Conservation (phyloP, 2,797 vertebrate genomes). For the Numenius phaeopus region DNA sequence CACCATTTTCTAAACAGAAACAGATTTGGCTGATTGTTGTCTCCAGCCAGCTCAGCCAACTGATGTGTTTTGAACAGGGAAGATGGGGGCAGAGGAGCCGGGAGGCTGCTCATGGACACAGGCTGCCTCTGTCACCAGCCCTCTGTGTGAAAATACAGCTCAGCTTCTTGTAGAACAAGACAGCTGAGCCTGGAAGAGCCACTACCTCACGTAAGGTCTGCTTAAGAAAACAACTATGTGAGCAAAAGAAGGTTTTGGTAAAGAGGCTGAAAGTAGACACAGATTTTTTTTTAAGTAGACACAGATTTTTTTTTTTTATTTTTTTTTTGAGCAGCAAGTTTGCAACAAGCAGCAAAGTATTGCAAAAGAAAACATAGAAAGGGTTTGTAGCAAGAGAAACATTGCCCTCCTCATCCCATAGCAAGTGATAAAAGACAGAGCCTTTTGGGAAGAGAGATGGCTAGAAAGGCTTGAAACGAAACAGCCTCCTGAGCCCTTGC, state of each 20-base stretch:
- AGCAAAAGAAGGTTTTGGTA: not conserved
- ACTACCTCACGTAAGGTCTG: not conserved
- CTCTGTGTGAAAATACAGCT: not conserved
- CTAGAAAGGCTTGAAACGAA: not conserved
- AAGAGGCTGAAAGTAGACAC: not conserved
- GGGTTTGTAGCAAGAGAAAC: not conserved
- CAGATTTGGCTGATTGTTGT: not conserved
- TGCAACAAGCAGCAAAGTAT: not conserved
- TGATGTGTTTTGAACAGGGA: not conserved
- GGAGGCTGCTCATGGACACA: not conserved
- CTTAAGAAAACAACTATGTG: not conserved
- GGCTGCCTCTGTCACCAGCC: not conserved
- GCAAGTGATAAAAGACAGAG: not conserved
- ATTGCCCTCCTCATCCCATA: rapidly evolving
- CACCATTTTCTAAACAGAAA: not conserved
- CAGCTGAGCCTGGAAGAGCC: not conserved
- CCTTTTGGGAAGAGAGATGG: not conserved
- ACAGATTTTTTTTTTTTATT: not conserved
- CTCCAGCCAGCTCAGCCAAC: not conserved
- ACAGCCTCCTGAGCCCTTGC: not conserved
- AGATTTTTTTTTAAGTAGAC: not conserved
- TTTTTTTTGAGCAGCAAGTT: not conserved
- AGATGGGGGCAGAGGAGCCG: not conserved
- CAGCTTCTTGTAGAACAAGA: not conserved
- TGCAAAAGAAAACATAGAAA: not conserved